Evolutionary conservation across 2,888 invertebrate genomes (phyloP).

Genomic region (Conchocele bisecta): DNA sequence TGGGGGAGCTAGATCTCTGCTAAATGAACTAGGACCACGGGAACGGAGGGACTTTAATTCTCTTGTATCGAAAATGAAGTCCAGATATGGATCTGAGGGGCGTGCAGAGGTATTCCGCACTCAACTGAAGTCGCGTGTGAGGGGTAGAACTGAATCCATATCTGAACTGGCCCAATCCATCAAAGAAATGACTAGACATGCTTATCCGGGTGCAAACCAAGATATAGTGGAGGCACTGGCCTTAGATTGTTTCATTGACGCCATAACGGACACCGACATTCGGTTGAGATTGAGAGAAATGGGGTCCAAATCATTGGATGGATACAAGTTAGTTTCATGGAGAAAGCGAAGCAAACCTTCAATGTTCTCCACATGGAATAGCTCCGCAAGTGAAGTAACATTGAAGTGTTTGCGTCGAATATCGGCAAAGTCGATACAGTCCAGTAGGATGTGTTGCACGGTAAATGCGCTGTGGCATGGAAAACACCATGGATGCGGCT

Average conservation of each 20-base stretch:
- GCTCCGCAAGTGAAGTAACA: too few species aligned
- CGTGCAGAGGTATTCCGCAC: slow-evolving; percentile 47
- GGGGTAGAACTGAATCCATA: slow-evolving; percentile 28
- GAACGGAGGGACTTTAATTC: slow-evolving; percentile 32
- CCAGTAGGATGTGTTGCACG: too few species aligned
- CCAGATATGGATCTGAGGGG: slow-evolving; percentile 39
- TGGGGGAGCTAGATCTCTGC: slow-evolving; percentile 25
- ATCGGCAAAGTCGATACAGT: too few species aligned
- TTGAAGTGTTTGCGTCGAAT: too few species aligned
- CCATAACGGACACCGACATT: slow-evolving; percentile 30
- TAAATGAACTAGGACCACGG: slow-evolving; percentile 26
- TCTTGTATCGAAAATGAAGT: slow-evolving; percentile 29
- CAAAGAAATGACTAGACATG: slow-evolving; percentile 36
- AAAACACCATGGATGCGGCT: too few species aligned
- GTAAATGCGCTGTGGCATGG: too few species aligned
- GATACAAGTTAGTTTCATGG: too few species aligned
- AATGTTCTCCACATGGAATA: too few species aligned
- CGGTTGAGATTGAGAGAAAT: slow-evolving; percentile 34
- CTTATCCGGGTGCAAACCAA: slow-evolving; percentile 21
- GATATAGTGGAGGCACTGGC: slow-evolving; percentile 32
- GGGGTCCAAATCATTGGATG: slow-evolving; percentile 17
- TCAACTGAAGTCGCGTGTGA: slow-evolving; percentile 23
- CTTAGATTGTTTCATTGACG: slow-evolving; percentile 46
- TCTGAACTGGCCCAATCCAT: slow-evolving; percentile 51
- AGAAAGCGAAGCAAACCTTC: too few species aligned